Percentiles rank a stretch among this genome's conserved stretches.
Conservation (phyloP, 2,888 invertebrate species). For the Sphaerophoria taeniata region DNA sequence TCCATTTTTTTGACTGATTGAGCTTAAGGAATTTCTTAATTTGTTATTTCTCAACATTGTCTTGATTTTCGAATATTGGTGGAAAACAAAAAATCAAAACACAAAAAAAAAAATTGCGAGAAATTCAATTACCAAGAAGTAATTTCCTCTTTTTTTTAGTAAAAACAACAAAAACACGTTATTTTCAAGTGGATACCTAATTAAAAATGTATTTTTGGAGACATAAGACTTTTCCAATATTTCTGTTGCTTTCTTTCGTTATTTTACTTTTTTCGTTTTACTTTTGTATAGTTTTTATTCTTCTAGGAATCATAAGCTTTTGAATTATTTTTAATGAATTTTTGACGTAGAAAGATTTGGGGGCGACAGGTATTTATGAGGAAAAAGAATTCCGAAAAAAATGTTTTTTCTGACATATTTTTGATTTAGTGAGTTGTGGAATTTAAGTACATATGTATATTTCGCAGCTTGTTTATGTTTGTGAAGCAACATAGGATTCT, state of each 20-base stretch:
- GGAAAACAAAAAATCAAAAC: conserved; percentile 39
- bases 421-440: conserved; percentile 19
- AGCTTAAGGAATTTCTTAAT: conserved; percentile 59
- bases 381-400: conserved; percentile 23
- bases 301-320: conserved; percentile 10
- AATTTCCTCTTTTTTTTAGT: conserved; percentile 19
- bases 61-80: conserved; percentile 1
- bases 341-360: conserved; percentile 34
- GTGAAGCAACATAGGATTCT: background rate
- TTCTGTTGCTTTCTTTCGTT: conserved; percentile 34
- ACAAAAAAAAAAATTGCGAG: conserved; percentile 47
- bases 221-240: conserved; percentile 49
- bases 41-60: conserved; percentile 30
- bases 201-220: conserved; percentile 74
- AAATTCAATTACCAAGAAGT: conserved; percentile 61
- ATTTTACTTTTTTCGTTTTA: conserved; percentile 5
- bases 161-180: conserved; percentile 42
- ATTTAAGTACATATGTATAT: background rate
- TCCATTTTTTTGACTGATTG: conserved; percentile 5
- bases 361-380: conserved; percentile 40
- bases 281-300: conserved; percentile 14
- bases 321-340: conserved; percentile 48
- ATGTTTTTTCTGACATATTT: conserved; percentile 9
- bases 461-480: conserved; percentile 23
- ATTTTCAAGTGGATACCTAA: conserved; percentile 71